phyloP scores from a whole-genome alignment of 2,797 vertebrate genomes.

The Momotus momota region DNA sequence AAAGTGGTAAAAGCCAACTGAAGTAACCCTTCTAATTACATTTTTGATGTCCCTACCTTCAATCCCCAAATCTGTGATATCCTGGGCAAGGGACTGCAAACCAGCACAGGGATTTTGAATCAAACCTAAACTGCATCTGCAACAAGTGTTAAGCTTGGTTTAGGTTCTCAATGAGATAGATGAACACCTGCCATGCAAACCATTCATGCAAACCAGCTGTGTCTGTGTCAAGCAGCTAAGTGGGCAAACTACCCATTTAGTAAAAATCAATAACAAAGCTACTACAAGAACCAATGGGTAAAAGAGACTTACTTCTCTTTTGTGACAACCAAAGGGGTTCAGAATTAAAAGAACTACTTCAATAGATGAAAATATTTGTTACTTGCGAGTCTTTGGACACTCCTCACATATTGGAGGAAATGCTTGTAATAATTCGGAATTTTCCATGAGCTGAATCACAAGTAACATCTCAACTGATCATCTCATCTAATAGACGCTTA shows the following conservation, averaged over 20 bases:
- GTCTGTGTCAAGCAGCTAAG: neutral
- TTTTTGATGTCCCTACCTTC: neutral
- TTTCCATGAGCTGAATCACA: neutral
- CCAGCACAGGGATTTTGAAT: neutral
- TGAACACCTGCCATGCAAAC: neutral
- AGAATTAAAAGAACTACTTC: neutral
- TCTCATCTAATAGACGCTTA: neutral
- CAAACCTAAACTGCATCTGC: neutral
- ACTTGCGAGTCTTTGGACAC: neutral
- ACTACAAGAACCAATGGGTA: rapidly evolving
- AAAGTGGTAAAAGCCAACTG: neutral
- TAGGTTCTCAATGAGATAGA: neutral
- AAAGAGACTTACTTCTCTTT: neutral
- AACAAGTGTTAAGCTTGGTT: neutral
- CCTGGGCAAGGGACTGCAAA: neutral
- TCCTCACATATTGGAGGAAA: neutral
- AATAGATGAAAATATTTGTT: neutral
- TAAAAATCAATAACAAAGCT: neutral
- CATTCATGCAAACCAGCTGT: neutral
- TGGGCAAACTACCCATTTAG: neutral
- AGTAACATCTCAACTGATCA: neutral
- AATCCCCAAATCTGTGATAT: neutral
- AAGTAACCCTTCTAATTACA: neutral
- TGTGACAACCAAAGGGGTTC: neutral
- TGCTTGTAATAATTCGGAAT: neutral